Conservation (phyloP, 1,140 invertebrate genomes). For the Whitmania pigra region DNA sequence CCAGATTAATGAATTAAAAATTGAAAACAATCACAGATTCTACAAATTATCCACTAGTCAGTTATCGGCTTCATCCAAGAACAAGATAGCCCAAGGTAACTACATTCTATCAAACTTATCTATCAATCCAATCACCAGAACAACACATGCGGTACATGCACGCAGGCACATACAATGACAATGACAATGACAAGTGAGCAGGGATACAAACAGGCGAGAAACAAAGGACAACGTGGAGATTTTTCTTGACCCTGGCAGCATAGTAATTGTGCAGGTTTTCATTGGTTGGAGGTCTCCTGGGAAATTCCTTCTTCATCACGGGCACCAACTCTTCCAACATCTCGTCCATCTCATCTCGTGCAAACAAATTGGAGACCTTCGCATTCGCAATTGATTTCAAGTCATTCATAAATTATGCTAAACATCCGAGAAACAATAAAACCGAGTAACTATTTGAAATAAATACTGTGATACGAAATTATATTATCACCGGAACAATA, state of each 20-base stretch:
- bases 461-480: too few relatives aligned
- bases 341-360: slow-evolving; percentile 84
- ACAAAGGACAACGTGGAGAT: slow-evolving; percentile 86
- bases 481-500: too few relatives aligned
- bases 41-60: not conserved
- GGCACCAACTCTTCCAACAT: slow-evolving; percentile 83
- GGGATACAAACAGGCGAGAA: slow-evolving; percentile 67
- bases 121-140: too few relatives aligned
- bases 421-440: too few relatives aligned
- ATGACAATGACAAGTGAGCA: too few relatives aligned
- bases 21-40: not conserved
- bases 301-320: slow-evolving; percentile 83
- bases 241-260: slow-evolving; percentile 72
- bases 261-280: slow-evolving; percentile 90
- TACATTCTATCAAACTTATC: too few relatives aligned
- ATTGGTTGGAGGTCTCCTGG: slow-evolving; percentile 68
- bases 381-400: not conserved
- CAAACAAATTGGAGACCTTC: slow-evolving; percentile 75
- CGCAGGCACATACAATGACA: too few relatives aligned
- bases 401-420: not conserved
- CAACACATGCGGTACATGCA: too few relatives aligned
- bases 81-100: too few relatives aligned
- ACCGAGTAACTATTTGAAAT: too few relatives aligned
- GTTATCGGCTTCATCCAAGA: too few relatives aligned
- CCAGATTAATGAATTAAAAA: not conserved